These are phyloP conservation scores for Sardinella longiceps DNA, from an alignment of 2,797 vertebrate genomes.

Conservation along the genomic window DNA sequence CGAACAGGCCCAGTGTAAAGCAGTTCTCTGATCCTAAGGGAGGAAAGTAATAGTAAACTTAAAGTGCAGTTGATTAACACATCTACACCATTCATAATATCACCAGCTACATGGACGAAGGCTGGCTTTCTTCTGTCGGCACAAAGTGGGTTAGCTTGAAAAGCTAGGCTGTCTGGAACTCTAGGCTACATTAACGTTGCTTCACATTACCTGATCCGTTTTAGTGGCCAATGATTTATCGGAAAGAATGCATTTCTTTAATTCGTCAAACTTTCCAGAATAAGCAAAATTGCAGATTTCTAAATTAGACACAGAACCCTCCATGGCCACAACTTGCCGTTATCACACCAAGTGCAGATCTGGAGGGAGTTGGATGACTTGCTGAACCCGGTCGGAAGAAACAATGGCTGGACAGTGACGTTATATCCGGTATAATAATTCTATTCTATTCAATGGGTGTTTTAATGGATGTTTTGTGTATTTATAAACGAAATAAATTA, in stretches of 20 bases:
- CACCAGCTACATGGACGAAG: neutral
- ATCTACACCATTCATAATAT: neutral
- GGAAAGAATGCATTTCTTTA: constrained; percentile 78
- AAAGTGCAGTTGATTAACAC: neutral
- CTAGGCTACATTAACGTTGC: neutral
- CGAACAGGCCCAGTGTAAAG: constrained; percentile 95
- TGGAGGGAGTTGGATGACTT: neutral
- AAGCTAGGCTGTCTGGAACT: neutral
- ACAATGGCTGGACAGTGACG: neutral
- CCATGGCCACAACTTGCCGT: constrained; percentile 65
- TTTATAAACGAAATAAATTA: neutral
- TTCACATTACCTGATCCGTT: constrained; percentile 84
- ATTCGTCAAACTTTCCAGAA: constrained; percentile 81
- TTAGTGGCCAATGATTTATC: constrained; percentile 83
- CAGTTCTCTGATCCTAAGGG: constrained; percentile 83
- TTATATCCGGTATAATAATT: neutral
- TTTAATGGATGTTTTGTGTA: neutral
- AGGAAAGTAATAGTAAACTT: neutral
- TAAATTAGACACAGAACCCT: constrained; percentile 83
- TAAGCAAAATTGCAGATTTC: constrained; percentile 90
- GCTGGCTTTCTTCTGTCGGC: neutral
- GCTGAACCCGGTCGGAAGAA: constrained; percentile 8
- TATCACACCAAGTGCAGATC: neutral
- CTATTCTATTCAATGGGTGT: neutral
- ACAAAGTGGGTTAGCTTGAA: neutral